These are phyloP conservation scores for Perca flavescens DNA, from an alignment of 2,113 vertebrate species.

Conservation along the genomic window DNA sequence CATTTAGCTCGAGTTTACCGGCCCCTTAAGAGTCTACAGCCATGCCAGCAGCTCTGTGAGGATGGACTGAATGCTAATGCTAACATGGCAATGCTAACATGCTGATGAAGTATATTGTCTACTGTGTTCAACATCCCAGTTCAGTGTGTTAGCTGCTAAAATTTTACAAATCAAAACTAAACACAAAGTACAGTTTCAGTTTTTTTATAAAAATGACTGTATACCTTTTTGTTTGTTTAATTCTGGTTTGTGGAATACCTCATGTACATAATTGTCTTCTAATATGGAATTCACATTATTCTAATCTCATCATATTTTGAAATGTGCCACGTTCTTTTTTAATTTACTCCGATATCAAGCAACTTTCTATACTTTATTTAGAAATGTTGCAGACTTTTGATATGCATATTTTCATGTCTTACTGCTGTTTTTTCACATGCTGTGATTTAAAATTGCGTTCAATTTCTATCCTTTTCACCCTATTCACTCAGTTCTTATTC, in stretches of 20 bases:
- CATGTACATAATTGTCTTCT: background rate
- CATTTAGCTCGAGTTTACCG: too few species aligned
- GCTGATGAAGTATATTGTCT: too few species aligned
- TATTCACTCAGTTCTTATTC: conserved; percentile 15
- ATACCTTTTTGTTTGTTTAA: background rate
- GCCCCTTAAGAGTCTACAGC: background rate
- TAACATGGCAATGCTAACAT: background rate
- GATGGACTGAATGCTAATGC: background rate
- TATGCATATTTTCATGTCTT: background rate
- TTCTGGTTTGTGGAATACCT: background rate
- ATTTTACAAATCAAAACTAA: too few species aligned
- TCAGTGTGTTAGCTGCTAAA: too few species aligned
- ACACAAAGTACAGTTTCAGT: too few species aligned
- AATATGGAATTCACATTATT: background rate
- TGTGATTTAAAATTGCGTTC: conserved; percentile 25
- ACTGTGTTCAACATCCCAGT: too few species aligned
- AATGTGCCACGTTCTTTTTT: background rate
- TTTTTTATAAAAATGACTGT: too few species aligned
- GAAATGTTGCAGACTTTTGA: background rate
- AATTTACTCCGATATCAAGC: background rate
- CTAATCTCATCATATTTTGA: background rate
- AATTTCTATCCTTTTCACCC: background rate
- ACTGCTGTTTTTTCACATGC: background rate
- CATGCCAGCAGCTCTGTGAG: background rate
- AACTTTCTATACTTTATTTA: background rate